Evolutionary conservation across 2,113 vertebrate species (phyloP), one percentile per base, ranked within the genome.

Genomic region (Bagarius yarrelli): DNA sequence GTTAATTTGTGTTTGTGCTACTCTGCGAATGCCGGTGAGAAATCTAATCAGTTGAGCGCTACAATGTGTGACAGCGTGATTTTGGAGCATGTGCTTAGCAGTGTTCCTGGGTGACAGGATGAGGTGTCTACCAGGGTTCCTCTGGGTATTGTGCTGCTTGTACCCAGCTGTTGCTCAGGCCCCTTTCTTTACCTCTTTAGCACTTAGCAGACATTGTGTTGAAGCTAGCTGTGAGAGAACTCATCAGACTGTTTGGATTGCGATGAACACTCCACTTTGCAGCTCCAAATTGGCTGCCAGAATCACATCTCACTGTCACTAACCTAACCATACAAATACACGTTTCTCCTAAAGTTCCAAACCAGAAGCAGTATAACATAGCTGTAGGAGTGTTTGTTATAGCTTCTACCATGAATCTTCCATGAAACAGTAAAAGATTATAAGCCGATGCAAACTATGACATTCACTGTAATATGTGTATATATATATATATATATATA

Each of bases 81-180:
- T 92, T 91, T 89, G 87, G 87, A 88, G 86, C 90, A 86, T 87
- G 88, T 91, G 91, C 91, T 91, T 88, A 93, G 88, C 91, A 91
- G 91, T 91, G 91, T 92, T 91, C 89, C 91, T 92, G 87, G 89
- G 89, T 84, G 87, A 84, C 34, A 87, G 85, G 87, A 80, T 55
- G 89, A 90, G 89, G 90, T 90, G 89, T 91, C 91, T 89, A 84
- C 86, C 85, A 71, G 84, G 85, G 85, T 86, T 90, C 91, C 86
- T 18, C 70, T 81, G 91, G 90, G 91, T 90, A 92, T 91, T 89
- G 89, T 89, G 82, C 85, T 88, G 86, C 79, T 83, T 90, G 93
- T 91, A 91, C 93, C 91, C 93, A 94, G 92, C 92, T 94, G 93
- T 91, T 91, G 87, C 90, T 89, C 88, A 89, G 88, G 90, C 89